Percentiles rank a stretch among this genome's conserved stretches.
phyloP scores from a whole-genome alignment of 2,797 vertebrate species.

The Syndactyla subalaris region DNA sequence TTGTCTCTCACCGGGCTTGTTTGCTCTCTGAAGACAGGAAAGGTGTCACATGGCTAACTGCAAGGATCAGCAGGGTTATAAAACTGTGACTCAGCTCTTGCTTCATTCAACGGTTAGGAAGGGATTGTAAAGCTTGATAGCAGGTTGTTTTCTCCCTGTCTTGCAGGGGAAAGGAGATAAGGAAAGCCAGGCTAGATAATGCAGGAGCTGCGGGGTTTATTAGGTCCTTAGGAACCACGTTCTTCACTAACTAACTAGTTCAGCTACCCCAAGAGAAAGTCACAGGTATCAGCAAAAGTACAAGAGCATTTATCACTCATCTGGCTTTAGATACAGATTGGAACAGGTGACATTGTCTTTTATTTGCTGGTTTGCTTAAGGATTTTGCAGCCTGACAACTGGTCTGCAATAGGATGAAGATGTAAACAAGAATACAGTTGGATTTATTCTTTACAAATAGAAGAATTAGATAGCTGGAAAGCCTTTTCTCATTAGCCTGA shows the following conservation, averaged over 20 bases:
- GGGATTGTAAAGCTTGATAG: not conserved
- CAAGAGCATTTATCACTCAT: not conserved
- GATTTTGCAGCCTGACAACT: not conserved
- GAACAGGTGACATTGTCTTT: not conserved
- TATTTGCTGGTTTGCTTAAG: not conserved
- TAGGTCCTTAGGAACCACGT: not conserved
- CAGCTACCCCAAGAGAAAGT: not conserved
- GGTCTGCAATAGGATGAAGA: not conserved
- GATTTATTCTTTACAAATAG: not conserved
- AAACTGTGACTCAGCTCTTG: not conserved
- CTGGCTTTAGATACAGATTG: not conserved
- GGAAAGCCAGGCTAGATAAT: not conserved
- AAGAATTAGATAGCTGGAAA: not conserved
- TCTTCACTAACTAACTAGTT: not conserved
- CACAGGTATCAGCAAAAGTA: not conserved
- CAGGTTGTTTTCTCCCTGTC: not conserved
- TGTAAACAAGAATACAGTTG: not conserved
- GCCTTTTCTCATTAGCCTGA: not conserved
- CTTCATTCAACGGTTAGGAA: not conserved
- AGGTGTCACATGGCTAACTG: not conserved
- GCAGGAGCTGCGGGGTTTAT: not conserved
- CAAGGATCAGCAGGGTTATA: not conserved
- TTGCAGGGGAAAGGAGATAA: not conserved
- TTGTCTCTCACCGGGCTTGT: not conserved
- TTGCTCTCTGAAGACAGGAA: not conserved